phyloP scores from a whole-genome alignment of 1,140 invertebrate genomes.

The Drosophila virilis region DNA sequence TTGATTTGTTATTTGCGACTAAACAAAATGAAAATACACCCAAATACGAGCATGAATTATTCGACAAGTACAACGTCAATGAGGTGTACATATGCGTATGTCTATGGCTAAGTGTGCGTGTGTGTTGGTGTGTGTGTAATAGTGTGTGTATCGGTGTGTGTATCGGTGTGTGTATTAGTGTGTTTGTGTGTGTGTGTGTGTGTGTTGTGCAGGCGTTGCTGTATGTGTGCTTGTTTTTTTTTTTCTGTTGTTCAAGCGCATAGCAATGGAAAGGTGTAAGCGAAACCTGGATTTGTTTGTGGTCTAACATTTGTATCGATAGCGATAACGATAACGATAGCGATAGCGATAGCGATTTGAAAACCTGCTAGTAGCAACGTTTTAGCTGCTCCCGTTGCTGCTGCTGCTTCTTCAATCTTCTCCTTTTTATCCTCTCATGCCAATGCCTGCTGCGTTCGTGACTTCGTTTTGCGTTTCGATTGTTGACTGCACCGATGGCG shows the following conservation, averaged over 20 bases:
- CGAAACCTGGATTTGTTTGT: conserved; percentile 14
- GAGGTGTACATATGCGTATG: conserved; percentile 40
- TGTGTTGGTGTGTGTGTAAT: too few species aligned
- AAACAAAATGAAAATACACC: conserved; percentile 81
- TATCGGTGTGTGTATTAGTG: conserved; percentile 18
- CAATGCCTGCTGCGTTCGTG: neutral
- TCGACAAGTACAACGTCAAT: conserved; percentile 81
- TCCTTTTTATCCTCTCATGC: conserved; percentile 37
- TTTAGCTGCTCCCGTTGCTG: conserved; percentile 13
- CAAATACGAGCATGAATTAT: conserved; percentile 82
- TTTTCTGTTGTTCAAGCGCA: conserved; percentile 23
- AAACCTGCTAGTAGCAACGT: conserved; percentile 13
- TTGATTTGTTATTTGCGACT: conserved; percentile 77
- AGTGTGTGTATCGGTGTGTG: neutral
- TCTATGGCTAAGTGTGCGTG: conserved; percentile 24
- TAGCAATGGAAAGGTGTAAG: conserved; percentile 42
- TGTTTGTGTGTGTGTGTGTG: conserved; percentile 25
- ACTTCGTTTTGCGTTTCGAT: conserved; percentile 7
- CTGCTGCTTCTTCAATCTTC: conserved; percentile 13
- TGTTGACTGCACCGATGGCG: conserved; percentile 42
- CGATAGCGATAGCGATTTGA: conserved; percentile 25
- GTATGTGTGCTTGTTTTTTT: conserved; percentile 20
- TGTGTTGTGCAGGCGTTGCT: conserved; percentile 17
- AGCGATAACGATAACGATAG: conserved; percentile 12
- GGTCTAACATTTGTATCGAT: conserved; percentile 3